Conservation (phyloP, 2,113 vertebrate species). For the Plectropomus leopardus region DNA sequence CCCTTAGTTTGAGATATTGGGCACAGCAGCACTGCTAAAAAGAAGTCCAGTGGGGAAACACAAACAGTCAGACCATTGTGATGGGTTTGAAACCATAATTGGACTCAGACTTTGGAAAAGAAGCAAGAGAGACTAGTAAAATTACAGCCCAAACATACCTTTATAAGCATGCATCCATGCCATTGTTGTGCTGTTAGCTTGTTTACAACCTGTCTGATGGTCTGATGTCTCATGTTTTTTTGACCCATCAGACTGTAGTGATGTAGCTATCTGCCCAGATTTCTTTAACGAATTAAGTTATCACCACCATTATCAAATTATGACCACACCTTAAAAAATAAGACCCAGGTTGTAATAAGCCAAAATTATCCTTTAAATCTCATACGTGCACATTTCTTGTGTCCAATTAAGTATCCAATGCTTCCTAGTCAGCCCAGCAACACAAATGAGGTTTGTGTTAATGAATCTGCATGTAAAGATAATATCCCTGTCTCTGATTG, state of each 20-base stretch:
- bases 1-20: not conserved
- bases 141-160: not conserved
- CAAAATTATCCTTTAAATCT: not conserved
- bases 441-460: slow-evolving; percentile 43
- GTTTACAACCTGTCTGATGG: not conserved
- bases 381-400: not conserved
- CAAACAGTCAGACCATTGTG: not conserved
- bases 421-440: slow-evolving; percentile 23
- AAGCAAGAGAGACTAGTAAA: not conserved
- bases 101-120: not conserved
- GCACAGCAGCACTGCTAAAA: not conserved
- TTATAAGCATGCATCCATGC: not conserved
- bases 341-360: not conserved
- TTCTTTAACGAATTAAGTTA: not conserved
- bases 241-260: not conserved
- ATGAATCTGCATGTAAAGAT: slow-evolving; percentile 56
- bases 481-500: slow-evolving; percentile 52
- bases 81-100: not conserved
- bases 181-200: not conserved
- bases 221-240: not conserved
- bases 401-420: slow-evolving; percentile 3
- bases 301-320: not conserved
- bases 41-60: not conserved
- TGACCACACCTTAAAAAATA: not conserved
- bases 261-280: not conserved